Conservation (phyloP, 2,888 invertebrate species). For the Cerceris rybyensis region DNA sequence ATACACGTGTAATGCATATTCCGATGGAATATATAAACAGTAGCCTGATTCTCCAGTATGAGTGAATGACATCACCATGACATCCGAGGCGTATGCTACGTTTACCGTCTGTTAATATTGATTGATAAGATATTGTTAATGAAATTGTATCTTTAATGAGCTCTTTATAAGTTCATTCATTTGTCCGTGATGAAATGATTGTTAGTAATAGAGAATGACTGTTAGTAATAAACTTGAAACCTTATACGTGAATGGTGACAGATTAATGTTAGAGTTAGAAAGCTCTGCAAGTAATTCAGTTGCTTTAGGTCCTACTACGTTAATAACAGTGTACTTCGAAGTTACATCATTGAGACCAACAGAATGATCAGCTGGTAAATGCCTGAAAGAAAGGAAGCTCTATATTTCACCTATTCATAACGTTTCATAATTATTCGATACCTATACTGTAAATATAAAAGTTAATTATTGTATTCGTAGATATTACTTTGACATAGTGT, state of each 20-base stretch:
- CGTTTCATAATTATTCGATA: background rate
- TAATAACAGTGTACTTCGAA: constrained; percentile 88
- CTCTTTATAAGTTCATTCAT: background rate
- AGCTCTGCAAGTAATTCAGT: constrained; percentile 85
- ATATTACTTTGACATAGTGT: background rate
- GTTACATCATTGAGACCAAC: constrained; percentile 87
- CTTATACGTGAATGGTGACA: constrained; percentile 86
- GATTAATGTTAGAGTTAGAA: constrained; percentile 85
- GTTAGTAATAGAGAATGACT: background rate
- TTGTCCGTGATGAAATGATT: background rate
- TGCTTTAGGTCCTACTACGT: constrained; percentile 88
- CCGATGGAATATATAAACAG: constrained; percentile 87
- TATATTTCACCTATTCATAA: background rate
- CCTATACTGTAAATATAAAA: background rate
- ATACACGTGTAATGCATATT: constrained; percentile 89
- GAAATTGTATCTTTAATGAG: background rate
- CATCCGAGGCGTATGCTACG: constrained; percentile 87
- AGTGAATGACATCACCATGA: constrained; percentile 88
- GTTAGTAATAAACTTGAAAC: constrained; percentile 73
- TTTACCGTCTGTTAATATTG: constrained; percentile 83
- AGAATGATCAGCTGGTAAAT: constrained; percentile 85
- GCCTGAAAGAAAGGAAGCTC: constrained; percentile 72
- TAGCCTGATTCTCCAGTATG: constrained; percentile 89
- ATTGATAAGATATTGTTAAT: constrained; percentile 1
- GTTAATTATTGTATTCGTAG: background rate